phyloP scores from a whole-genome alignment of 2,797 vertebrate genomes.

The Petrocephalus sullivani region DNA sequence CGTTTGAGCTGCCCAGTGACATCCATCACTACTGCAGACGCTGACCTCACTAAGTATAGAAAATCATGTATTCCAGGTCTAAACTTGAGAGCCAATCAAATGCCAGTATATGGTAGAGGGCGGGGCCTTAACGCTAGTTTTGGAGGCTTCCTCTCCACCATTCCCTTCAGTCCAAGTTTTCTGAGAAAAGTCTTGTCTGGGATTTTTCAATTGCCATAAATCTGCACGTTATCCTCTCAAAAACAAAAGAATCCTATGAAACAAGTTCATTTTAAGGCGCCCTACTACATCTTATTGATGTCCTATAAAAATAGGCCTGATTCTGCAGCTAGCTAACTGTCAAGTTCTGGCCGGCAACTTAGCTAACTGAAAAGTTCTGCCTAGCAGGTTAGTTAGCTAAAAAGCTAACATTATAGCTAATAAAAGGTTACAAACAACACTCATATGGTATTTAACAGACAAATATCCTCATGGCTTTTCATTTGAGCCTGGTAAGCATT shows the following conservation, averaged over 20 bases:
- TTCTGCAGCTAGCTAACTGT: neutral
- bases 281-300: neutral
- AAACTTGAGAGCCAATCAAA: neutral
- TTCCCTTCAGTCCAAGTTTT: neutral
- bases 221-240: neutral
- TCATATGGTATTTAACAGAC: neutral
- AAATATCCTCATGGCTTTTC: neutral
- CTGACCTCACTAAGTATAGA: conserved; percentile 9
- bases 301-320: neutral
- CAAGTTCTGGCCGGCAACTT: neutral
- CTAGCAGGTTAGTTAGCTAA: neutral
- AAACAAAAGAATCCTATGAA: neutral
- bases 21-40: neutral
- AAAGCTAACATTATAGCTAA: neutral
- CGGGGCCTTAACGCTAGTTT: neutral
- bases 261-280: neutral
- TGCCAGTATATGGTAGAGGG: neutral
- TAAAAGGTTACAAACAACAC: neutral
- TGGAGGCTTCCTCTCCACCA: neutral
- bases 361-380: neutral
- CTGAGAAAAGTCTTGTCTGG: neutral
- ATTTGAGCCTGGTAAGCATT: neutral
- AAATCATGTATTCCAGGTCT: neutral
- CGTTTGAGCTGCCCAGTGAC: neutral
- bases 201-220: neutral